Base-by-base conservation (phyloP, 2,888 invertebrate genomes). In the Agrenia bidenticulata region DNA sequence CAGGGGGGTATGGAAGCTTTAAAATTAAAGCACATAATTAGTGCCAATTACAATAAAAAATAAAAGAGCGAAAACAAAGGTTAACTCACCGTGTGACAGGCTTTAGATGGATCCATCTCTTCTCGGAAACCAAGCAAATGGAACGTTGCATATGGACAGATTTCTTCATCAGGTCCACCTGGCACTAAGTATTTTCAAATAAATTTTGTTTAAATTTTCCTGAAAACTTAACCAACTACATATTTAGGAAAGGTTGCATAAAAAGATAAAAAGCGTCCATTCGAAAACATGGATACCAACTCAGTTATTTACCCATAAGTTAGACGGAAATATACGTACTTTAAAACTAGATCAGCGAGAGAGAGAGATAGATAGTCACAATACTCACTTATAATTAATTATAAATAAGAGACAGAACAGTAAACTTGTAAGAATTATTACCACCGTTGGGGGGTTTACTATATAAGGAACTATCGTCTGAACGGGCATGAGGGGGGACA, bases 81-180 rank as follows among this genome's bases (percentile, higher is more conserved):
- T 32, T 32, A 32, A 7, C 11, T 32, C 11, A 32, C 89, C 76
- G 92, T 90, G 83, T 92, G 85, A 88, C 92, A 92, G 82, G 91
- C 91, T 83, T 92, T 93, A 80, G 85, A 88, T 54, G 92, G 93
- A 81, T 94, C 93, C 92, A 94, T 93, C 85, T 94, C 93, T 80
- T 94, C 93, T 77, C 93, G 90, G 89, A 94, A 94, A 5, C 57
- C 94, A 64, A 94, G 86, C 78, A 94, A 85, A 81, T 95, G 94
- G 89, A 95, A 95, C 49, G 95, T 95, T 9, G 95, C 95, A 82
- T 95, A 95, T 50, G 95, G 95, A 82, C 94, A 94, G 80, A 95
- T 94, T 81, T 95, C 94, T 79, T 94, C 94, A 80, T 95, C 93
- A 89, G 93, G 92, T 80, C 92, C 92, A 53, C 75, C 74, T 24